Evolutionary conservation across 1,140 invertebrate species (phyloP).

Genomic region (Apis cerana): DNA sequence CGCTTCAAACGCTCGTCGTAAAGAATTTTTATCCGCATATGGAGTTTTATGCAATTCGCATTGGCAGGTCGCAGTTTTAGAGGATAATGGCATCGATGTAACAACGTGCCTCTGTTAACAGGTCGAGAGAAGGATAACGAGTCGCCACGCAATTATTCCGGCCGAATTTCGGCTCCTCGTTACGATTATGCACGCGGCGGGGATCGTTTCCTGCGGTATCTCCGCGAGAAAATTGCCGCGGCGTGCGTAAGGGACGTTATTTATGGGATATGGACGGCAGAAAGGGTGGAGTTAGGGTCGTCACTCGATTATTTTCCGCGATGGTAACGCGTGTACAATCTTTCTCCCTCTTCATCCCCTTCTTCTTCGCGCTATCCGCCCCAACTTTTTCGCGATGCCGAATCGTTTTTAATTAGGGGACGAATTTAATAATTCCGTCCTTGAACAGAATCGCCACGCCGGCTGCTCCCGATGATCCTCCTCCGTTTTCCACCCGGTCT

Average conservation of each 20-base stretch:
- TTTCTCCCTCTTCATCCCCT: background rate
- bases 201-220: conserved; percentile 47
- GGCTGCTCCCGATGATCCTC: conserved; percentile 13
- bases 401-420: conserved; percentile 51
- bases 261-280: conserved; percentile 22
- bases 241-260: conserved; percentile 46
- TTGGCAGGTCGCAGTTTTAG: no score
- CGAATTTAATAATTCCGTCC: conserved; percentile 45
- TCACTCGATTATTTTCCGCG: conserved; percentile 34
- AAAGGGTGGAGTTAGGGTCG: conserved; percentile 26
- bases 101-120: background rate
- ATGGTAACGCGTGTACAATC: background rate
- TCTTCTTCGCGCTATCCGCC: no score
- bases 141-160: conserved; percentile 23
- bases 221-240: conserved; percentile 46
- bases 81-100: no score
- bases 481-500: background rate
- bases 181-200: conserved; percentile 37
- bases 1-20: no score
- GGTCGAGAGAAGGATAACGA: background rate
- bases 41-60: no score
- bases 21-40: no score
- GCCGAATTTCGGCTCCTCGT: conserved; percentile 26
- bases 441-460: background rate
- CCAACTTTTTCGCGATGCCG: conserved; percentile 31